phyloP scores from a whole-genome alignment of 2,888 invertebrate species.

The Eulithis prunata region DNA sequence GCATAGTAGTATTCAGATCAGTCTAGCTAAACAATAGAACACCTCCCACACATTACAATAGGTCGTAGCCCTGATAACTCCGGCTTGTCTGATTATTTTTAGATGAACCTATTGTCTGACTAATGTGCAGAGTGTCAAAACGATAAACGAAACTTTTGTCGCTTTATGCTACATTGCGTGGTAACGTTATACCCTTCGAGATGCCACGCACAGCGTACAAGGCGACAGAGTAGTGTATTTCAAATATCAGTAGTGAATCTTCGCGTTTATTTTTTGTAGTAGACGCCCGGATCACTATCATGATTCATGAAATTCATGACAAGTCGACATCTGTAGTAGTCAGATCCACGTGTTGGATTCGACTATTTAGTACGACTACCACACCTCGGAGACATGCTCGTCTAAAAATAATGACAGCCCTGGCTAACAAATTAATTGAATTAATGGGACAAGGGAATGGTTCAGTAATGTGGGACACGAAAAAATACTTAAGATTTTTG shows the following conservation, averaged over 20 bases:
- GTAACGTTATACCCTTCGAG: no score
- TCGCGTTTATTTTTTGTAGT: no score
- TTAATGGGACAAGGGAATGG: conserved; percentile 17
- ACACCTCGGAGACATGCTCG: conserved; percentile 14
- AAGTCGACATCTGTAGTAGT: neutral
- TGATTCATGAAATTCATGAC: neutral
- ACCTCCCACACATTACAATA: conserved; percentile 1
- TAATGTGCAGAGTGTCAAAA: no score
- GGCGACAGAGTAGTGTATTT: no score
- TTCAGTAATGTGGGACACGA: conserved; percentile 9
- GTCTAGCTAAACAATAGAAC: conserved; percentile 3
- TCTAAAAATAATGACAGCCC: conserved; percentile 25
- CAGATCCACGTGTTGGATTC: conserved; percentile 5
- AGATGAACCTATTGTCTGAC: conserved; percentile 10
- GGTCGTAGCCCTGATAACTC: conserved; percentile 5
- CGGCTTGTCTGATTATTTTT: conserved; percentile 4
- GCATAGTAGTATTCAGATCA: neutral
- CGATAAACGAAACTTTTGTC: no score
- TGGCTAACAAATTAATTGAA: conserved; percentile 11
- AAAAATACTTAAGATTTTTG: neutral
- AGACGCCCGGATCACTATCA: no score
- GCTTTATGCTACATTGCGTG: no score
- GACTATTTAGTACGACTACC: conserved; percentile 6
- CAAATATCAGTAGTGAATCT: no score
- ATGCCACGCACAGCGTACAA: no score